These are phyloP conservation scores for Allophyes oxyacanthae DNA, from an alignment of 2,888 invertebrate genomes.

Conservation along the genomic window DNA sequence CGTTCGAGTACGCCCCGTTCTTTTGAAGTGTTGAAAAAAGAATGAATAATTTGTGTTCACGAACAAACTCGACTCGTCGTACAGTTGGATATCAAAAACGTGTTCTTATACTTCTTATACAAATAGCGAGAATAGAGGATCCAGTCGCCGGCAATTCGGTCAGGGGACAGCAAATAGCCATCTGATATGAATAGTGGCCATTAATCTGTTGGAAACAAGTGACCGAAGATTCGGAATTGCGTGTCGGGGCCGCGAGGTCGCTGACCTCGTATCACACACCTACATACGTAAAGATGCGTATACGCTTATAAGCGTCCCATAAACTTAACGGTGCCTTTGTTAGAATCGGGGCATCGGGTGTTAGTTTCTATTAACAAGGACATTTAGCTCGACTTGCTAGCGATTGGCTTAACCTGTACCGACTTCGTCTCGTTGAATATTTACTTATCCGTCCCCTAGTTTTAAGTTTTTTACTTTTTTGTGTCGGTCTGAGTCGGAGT, in stretches of 20 bases:
- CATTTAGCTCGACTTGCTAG: slow-evolving; percentile 63
- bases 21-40: slow-evolving; percentile 40
- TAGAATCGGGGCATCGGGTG: slow-evolving; percentile 45
- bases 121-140: slow-evolving; percentile 57
- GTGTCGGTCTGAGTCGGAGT: neutral
- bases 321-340: slow-evolving; percentile 60
- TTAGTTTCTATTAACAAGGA: slow-evolving; percentile 66
- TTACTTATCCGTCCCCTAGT: slow-evolving; percentile 46
- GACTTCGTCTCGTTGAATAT: slow-evolving; percentile 61
- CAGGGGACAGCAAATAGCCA: slow-evolving; percentile 62
- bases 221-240: slow-evolving; percentile 62
- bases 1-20: slow-evolving; percentile 20
- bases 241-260: slow-evolving; percentile 53
- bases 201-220: slow-evolving; percentile 71
- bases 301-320: slow-evolving; percentile 49
- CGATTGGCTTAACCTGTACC: slow-evolving; percentile 54
- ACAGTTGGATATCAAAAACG: slow-evolving; percentile 23
- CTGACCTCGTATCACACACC: slow-evolving; percentile 50
- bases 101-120: slow-evolving; percentile 53
- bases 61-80: neutral
- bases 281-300: slow-evolving; percentile 53
- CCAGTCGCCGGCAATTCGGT: slow-evolving; percentile 41
- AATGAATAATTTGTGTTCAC: slow-evolving; percentile 32
- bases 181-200: slow-evolving; percentile 67
- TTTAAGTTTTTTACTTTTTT: slow-evolving; percentile 12